Evolutionary conservation across 2,113 vertebrate genomes (phyloP), one percentile per base, ranked within the genome.

Genomic region (Tauraco erythrolophus): DNA sequence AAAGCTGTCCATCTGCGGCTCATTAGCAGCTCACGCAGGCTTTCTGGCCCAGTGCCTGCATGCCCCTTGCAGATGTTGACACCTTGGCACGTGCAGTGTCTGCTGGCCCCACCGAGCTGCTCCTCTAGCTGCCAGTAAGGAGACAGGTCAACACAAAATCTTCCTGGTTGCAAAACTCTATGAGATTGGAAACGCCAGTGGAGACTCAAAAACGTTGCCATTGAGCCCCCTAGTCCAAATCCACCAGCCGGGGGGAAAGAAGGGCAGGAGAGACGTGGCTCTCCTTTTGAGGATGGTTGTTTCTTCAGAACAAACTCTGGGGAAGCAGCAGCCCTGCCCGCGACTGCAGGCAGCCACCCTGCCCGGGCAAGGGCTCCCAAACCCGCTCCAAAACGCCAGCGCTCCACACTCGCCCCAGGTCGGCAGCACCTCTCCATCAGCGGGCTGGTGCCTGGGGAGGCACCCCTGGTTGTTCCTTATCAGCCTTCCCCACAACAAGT

Each of bases 401-500:
- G 1, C 9, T 16, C 72, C 0, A 60, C 3, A 1, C 71, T 91
- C 1, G 22, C 89, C 89, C 19, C 9, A 0, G 64, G 68, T 78
- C 6, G 3, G 60, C 1, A 97, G 80, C 86, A 91, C 33, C 53
- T 70, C 92, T 43, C 60, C 71, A 8, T 80, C 84, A 95, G 61
- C 3, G 1, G 51, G 69, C 75, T 69, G 92, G 70, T 0, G 13
- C 94, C 95, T 66, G 62, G 30, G 54, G 89, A 88, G 70, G 21
- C 87, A 95, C 65, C 84, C 16, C 74, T 2, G 75, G 84, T 39
- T 58, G 48, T 79, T 94, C 95, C 91, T 97, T 95, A 93, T 94
- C 92, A 84, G 77, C 65, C 70, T 89, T 91, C 70, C 45, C 81
- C 61, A 66, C 61, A 92, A 97, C 94, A 95, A 94, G 94, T 95